Percentiles rank a stretch among this genome's conserved stretches.
phyloP scores from a whole-genome alignment of 2,797 vertebrate genomes.

The Microhierax caerulescens region DNA sequence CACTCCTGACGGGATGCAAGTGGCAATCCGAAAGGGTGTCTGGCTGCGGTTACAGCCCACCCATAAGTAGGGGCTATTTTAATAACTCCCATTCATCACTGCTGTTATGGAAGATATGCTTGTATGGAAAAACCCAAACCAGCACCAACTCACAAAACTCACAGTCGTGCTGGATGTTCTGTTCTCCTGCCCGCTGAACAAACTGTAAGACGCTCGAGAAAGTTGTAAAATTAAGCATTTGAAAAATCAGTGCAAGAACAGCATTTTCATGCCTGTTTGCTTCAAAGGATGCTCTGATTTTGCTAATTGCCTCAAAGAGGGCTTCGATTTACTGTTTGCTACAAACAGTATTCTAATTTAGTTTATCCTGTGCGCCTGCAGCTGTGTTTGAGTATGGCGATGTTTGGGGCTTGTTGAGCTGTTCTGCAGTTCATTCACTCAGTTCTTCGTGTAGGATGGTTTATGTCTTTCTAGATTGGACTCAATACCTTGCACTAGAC shows the following conservation, averaged over 20 bases:
- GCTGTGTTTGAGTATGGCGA: slow-evolving; percentile 54
- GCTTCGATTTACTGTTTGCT: slow-evolving; percentile 65
- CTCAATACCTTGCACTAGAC: background rate
- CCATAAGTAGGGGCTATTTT: background rate
- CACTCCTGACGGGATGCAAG: background rate
- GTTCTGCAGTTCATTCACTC: slow-evolving; percentile 21
- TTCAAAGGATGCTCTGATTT: slow-evolving; percentile 69
- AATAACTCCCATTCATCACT: background rate
- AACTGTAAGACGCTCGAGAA: background rate
- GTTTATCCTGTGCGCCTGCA: slow-evolving; percentile 42
- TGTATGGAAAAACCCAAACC: background rate
- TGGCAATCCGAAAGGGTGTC: background rate
- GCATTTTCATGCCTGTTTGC: slow-evolving; percentile 45
- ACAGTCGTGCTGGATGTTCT: background rate
- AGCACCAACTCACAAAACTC: background rate
- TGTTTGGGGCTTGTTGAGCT: slow-evolving; percentile 10
- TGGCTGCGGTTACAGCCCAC: background rate
- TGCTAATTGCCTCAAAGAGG: slow-evolving; percentile 68
- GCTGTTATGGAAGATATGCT: background rate
- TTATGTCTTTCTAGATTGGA: slow-evolving; percentile 15
- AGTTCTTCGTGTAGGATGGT: background rate
- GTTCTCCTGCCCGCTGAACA: slow-evolving; percentile 23
- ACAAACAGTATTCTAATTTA: slow-evolving; percentile 58
- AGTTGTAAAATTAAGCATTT: slow-evolving; percentile 14
- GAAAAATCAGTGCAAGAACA: slow-evolving; percentile 47